Conservation (phyloP, 2,888 invertebrate species). For the Drosophila diplacantha region DNA sequence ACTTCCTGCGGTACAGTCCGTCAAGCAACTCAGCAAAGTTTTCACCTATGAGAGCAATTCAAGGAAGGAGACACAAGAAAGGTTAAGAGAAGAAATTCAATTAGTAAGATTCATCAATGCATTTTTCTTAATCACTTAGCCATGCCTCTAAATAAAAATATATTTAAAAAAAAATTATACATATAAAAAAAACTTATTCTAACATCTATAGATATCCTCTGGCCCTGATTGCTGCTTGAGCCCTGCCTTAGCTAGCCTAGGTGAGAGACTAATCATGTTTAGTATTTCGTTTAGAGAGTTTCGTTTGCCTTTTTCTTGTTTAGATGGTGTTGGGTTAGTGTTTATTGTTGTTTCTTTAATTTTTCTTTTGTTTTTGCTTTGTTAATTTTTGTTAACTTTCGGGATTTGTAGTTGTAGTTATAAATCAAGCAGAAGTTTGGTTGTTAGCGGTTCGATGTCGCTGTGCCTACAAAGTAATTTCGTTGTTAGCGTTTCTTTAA, state of each 20-base stretch:
- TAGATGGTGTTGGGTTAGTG: constrained; percentile 33
- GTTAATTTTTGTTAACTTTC: constrained; percentile 45
- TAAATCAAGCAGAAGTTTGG: constrained; percentile 34
- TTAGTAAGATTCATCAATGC: constrained; percentile 38
- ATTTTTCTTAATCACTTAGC: background rate
- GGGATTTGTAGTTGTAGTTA: constrained; percentile 31
- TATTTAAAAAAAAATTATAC: constrained; percentile 38
- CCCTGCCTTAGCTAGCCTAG: constrained; percentile 36
- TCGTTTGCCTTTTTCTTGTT: constrained; percentile 28
- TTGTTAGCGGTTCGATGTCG: constrained; percentile 24
- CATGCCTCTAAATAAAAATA: constrained; percentile 46
- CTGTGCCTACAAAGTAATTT: constrained; percentile 23
- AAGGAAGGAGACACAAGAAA: constrained; percentile 21
- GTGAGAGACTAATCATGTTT: constrained; percentile 44
- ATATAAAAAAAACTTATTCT: constrained; percentile 23
- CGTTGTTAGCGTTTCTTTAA: constrained; percentile 20
- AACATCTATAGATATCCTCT: constrained; percentile 4
- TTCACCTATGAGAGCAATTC: constrained; percentile 56
- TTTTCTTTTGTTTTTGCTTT: constrained; percentile 26
- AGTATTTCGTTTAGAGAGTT: constrained; percentile 24
- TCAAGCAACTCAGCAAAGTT: constrained; percentile 77
- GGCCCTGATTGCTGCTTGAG: constrained; percentile 15
- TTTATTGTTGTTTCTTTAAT: constrained; percentile 39
- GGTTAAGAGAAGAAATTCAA: constrained; percentile 35
- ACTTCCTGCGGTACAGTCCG: constrained; percentile 78